Evolutionary conservation across 1,140 invertebrate genomes (phyloP).

Genomic region (Caligus rogercresseyi): DNA sequence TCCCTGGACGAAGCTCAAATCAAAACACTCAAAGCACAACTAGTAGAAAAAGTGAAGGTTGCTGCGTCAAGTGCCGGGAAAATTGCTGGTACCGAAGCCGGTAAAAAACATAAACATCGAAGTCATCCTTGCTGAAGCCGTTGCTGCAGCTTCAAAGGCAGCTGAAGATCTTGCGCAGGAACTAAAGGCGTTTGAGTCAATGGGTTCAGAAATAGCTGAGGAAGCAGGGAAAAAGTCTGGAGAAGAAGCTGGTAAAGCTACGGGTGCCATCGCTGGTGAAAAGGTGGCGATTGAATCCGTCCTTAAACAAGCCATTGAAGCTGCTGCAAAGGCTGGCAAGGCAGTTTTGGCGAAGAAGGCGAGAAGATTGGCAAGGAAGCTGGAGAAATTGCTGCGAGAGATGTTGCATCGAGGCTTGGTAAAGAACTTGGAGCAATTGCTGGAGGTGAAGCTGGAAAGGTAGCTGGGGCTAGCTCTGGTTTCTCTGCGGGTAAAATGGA

Average conservation of each 20-base stretch:
- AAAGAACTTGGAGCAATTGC: constrained; percentile 8
- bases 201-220: constrained; percentile 17
- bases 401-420: constrained; percentile 7
- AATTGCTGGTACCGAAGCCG: constrained; percentile 11
- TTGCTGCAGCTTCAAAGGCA: constrained; percentile 1
- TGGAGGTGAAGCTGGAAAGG: constrained; percentile 11
- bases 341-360: constrained; percentile 14
- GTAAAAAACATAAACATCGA: constrained; percentile 14
- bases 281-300: constrained; percentile 18
- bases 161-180: constrained; percentile 12
- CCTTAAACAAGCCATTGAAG: constrained; percentile 5
- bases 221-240: constrained; percentile 14
- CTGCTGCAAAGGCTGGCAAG: constrained; percentile 6
- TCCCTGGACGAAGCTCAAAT: background rate
- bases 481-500: constrained; percentile 4
- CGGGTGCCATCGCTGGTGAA: constrained; percentile 16
- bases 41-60: background rate
- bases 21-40: constrained; percentile 1
- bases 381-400: constrained; percentile 15
- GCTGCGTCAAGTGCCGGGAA: constrained; percentile 4
- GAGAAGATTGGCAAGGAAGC: constrained; percentile 12
- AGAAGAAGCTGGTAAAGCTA: background rate
- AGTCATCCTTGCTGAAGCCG: background rate
- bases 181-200: constrained; percentile 18
- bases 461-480: constrained; percentile 3